Evolutionary conservation across 2,113 vertebrate species (phyloP), one percentile per base, ranked within the genome.

Genomic region (Pseudorhombus dupliciocellatus): DNA sequence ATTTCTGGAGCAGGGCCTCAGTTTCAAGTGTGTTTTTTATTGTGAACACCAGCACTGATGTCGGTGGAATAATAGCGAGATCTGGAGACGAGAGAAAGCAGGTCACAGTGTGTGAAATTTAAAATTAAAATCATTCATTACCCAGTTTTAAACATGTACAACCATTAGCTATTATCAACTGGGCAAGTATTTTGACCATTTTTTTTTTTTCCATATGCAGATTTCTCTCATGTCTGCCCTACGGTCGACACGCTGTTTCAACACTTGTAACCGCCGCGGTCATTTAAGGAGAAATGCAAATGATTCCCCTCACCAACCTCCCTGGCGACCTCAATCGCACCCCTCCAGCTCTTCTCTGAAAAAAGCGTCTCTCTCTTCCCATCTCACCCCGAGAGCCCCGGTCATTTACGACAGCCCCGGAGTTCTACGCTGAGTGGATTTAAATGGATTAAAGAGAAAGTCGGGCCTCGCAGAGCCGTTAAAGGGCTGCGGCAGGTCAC

Each of bases 401-500:
- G 60, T 78, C 70, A 60, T 63, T 72, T 66, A 57, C 50, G 44
- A 22, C 18, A 7, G 34, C 62, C 31, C 40, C 11, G 9, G 9
- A 63, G 50, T 83, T 81, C 76, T 62, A 42, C 73, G 66, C 68
- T 72, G 77, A 88, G 63, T 82, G 69, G 79, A 85, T 81, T 81
- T 84, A 54, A 82, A 75, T 65, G 79, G 77, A 77, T 80, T 60
- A 73, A 86, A 77, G 65, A 77, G 55, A 83, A 80, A 80, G 75
- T 73, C 63, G 18, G 67, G 79, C 66, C 59, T 72, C 70, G 59
- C 75, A 84, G 82, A 67, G 61, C 68, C 70, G 62, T 83, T 85
- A 76, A 81, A 75, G 79, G 73, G 79, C 77, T 70, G 67, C 67
- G 57, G 60, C 20, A 66, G 79, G 81, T 88, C 81, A 75, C 57